phyloP scores from a whole-genome alignment of 1,140 invertebrate species.

The Drosophila orena region DNA sequence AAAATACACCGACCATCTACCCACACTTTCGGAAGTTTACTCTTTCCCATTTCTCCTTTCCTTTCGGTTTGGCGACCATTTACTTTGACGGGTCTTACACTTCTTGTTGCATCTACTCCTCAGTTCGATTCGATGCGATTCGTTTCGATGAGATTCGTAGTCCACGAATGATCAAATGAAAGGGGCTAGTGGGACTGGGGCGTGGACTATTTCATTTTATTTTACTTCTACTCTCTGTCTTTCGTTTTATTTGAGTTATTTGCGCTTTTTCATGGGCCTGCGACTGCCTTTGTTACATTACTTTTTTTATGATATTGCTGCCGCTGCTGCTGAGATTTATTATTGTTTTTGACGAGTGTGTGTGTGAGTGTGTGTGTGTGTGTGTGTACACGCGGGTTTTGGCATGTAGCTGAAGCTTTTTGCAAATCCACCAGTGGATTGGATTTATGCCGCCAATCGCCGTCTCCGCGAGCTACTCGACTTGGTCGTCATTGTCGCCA shows the following conservation, averaged over 20 bases:
- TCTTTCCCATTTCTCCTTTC: constrained; percentile 1
- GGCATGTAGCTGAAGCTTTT: constrained; percentile 57
- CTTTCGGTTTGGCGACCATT: constrained; percentile 16
- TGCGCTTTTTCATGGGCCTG: constrained; percentile 61
- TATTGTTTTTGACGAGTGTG: constrained; percentile 59
- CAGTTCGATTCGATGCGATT: constrained; percentile 28
- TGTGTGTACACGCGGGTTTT: constrained; percentile 19
- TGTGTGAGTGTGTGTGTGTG: constrained; percentile 10
- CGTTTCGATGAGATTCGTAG: constrained; percentile 51
- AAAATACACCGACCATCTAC: not conserved
- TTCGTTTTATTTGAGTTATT: constrained; percentile 55
- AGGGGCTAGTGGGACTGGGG: constrained; percentile 4
- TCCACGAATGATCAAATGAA: constrained; percentile 17
- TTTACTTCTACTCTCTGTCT: constrained; percentile 51
- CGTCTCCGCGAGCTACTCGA: constrained; percentile 24
- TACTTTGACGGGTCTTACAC: constrained; percentile 15
- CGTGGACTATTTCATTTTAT: constrained; percentile 60
- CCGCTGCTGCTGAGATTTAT: constrained; percentile 66
- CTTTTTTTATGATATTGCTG: constrained; percentile 66
- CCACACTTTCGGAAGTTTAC: not conserved
- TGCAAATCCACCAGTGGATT: constrained; percentile 65
- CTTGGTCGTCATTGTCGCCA: constrained; percentile 38
- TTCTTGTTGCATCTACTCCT: constrained; percentile 36
- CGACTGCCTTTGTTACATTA: constrained; percentile 65
- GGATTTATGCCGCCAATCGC: constrained; percentile 50